Conservation (phyloP, 2,888 invertebrate genomes). For the Oegoconia quadripuncta region DNA sequence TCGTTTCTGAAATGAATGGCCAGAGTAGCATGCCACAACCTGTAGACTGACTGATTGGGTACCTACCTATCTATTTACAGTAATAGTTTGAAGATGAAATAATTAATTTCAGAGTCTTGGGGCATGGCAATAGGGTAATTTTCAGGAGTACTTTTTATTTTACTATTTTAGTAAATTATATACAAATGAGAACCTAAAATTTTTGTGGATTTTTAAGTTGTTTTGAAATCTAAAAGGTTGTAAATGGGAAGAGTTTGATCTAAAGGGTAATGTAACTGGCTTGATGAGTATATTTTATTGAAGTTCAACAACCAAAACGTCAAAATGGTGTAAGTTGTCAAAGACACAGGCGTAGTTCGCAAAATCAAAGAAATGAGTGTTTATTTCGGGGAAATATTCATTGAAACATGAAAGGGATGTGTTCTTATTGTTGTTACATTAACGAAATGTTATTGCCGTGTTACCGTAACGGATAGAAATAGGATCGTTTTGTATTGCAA, state of each 20-base stretch:
- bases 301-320: constrained; percentile 56
- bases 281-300: constrained; percentile 38
- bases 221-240: constrained; percentile 10
- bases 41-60: no score
- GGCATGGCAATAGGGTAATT: no score
- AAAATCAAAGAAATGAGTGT: constrained; percentile 60
- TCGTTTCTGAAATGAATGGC: no score
- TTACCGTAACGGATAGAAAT: constrained; percentile 42
- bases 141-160: neutral
- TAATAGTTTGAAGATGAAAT: no score
- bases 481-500: constrained; percentile 61
- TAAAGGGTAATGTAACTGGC: constrained; percentile 50
- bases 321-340: constrained; percentile 77
- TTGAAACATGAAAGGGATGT: constrained; percentile 51
- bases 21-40: no score
- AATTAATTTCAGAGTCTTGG: no score
- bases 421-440: constrained; percentile 43
- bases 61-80: no score
- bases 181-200: neutral
- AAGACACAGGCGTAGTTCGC: constrained; percentile 66
- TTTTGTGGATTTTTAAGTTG: neutral
- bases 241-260: constrained; percentile 22
- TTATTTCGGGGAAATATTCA: constrained; percentile 49
- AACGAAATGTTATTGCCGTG: constrained; percentile 45
- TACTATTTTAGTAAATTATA: neutral